phyloP scores from a whole-genome alignment of 2,113 vertebrate species.

The Tonatia bakeri region DNA sequence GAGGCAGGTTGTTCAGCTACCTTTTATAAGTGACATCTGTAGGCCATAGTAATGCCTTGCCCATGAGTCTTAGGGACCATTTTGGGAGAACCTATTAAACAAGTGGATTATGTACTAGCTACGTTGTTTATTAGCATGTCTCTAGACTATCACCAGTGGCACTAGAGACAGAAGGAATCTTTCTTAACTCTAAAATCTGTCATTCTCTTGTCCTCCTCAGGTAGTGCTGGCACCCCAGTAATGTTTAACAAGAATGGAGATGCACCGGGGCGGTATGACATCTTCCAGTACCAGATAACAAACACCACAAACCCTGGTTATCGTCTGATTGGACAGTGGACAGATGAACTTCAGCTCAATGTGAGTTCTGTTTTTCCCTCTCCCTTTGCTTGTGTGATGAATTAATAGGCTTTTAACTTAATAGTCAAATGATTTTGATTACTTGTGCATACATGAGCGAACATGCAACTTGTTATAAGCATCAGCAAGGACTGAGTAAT shows the following conservation, averaged over 20 bases:
- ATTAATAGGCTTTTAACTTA: neutral
- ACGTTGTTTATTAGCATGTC: neutral
- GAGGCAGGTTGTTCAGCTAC: neutral
- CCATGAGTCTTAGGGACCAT: neutral
- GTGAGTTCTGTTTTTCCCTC: constrained; percentile 81
- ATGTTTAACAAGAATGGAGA: constrained; percentile 96
- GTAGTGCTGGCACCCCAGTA: constrained; percentile 93
- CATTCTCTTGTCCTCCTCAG: constrained; percentile 76
- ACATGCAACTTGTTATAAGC: neutral
- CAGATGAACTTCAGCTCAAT: constrained; percentile 91
- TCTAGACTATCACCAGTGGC: rapidly evolving
- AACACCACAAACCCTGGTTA: constrained; percentile 88
- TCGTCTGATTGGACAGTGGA: constrained; percentile 92
- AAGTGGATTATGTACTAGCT: neutral
- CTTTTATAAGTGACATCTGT: no score
- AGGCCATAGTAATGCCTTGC: neutral
- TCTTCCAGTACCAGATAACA: constrained; percentile 94
- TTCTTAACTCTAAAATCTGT: neutral
- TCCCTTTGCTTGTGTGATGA: rapidly evolving
- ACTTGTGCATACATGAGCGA: neutral
- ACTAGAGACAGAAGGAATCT: neutral
- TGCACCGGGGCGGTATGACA: constrained; percentile 93
- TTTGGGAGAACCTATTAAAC: neutral
- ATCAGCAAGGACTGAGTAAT: no score
- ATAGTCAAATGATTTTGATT: neutral